phyloP scores from a whole-genome alignment of 2,888 invertebrate genomes.

The Luperina testacea region DNA sequence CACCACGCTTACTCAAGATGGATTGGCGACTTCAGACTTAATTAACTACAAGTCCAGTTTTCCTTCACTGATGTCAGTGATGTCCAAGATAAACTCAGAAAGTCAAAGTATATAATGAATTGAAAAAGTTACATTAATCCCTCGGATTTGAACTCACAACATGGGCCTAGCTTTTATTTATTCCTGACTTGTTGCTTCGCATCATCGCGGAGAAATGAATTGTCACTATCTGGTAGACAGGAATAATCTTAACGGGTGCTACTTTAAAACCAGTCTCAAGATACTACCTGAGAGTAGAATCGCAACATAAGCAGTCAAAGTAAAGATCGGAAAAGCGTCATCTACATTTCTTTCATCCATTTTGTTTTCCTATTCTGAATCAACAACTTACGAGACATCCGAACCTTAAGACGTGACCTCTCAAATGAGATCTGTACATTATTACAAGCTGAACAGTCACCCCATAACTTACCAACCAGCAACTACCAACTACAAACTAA shows the following conservation, averaged over 20 bases:
- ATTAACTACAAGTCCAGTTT: too few relatives aligned
- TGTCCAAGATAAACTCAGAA: too few relatives aligned
- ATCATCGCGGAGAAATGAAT: background rate
- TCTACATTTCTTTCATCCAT: background rate
- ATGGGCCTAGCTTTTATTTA: background rate
- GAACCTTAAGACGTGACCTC: background rate
- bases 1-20: too few relatives aligned
- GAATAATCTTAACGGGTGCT: background rate
- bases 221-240: background rate
- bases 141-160: background rate
- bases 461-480: conserved; percentile 16
- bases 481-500: conserved; percentile 36
- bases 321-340: too few relatives aligned
- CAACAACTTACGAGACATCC: background rate
- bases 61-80: too few relatives aligned
- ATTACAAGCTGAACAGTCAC: conserved; percentile 1
- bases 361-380: background rate
- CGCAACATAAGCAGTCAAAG: background rate
- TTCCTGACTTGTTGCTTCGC: background rate
- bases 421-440: background rate
- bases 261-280: background rate
- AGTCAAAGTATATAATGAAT: background rate
- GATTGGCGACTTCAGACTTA: too few relatives aligned
- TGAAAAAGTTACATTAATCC: background rate
- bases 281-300: background rate